Evolutionary conservation across 2,888 invertebrate species (phyloP).

Genomic region (Trichopria drosophilae): DNA sequence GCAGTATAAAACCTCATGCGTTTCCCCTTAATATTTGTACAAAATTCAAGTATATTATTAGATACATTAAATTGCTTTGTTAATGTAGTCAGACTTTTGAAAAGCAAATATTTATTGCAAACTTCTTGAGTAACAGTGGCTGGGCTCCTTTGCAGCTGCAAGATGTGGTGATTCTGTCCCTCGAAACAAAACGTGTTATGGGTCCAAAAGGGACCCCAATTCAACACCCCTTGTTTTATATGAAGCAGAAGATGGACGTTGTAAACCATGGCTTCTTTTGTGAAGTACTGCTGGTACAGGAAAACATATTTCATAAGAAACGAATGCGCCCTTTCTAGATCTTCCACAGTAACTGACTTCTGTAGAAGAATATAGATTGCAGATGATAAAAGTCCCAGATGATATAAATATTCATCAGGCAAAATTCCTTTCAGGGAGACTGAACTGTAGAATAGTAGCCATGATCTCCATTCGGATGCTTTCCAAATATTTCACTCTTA

Average conservation of each 20-base stretch:
- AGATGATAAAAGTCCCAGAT: background rate
- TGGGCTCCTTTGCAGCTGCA: slow-evolving; percentile 16
- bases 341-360: slow-evolving; percentile 1
- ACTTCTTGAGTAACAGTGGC: slow-evolving; percentile 9
- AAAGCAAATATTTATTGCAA: slow-evolving; percentile 11
- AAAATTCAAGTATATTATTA: too few relatives aligned
- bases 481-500: slow-evolving; percentile 11
- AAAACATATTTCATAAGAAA: slow-evolving; percentile 7
- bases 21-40: too few relatives aligned
- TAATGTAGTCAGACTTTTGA: slow-evolving; percentile 10
- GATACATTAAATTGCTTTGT: too few relatives aligned
- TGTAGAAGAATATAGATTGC: slow-evolving; percentile 8
- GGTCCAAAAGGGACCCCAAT: slow-evolving; percentile 16
- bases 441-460: too few relatives aligned
- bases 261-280: slow-evolving; percentile 9
- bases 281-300: slow-evolving; percentile 13
- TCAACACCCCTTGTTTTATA: slow-evolving; percentile 4
- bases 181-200: slow-evolving; percentile 17
- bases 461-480: slow-evolving; percentile 21
- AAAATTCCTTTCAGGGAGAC: too few relatives aligned
- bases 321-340: slow-evolving; percentile 2
- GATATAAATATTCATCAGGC: too few relatives aligned
- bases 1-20: too few relatives aligned
- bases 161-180: slow-evolving; percentile 10
- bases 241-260: slow-evolving; percentile 17